Conservation (phyloP, 2,888 invertebrate genomes). For the Drosophila ustulata region DNA sequence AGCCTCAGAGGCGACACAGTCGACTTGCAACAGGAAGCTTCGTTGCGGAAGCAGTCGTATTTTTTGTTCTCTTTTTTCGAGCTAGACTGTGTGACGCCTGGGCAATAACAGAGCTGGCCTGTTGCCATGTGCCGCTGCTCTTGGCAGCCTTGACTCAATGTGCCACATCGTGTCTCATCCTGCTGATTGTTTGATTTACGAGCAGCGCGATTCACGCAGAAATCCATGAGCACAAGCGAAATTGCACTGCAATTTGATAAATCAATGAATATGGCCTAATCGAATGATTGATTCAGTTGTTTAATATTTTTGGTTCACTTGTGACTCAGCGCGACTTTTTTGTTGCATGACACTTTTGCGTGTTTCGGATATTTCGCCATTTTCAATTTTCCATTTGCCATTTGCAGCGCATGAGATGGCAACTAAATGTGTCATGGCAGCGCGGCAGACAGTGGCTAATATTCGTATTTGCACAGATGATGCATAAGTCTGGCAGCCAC, state of each 20-base stretch:
- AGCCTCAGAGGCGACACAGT: slow-evolving; percentile 36
- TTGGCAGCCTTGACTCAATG: slow-evolving; percentile 1
- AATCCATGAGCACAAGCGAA: slow-evolving; percentile 61
- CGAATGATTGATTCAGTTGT: slow-evolving; percentile 25
- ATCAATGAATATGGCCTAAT: not conserved
- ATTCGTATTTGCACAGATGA: slow-evolving; percentile 39
- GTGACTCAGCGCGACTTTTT: slow-evolving; percentile 22
- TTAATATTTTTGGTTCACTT: not conserved
- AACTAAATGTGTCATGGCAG: slow-evolving; percentile 70
- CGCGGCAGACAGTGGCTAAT: slow-evolving; percentile 34
- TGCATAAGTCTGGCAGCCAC: slow-evolving; percentile 37
- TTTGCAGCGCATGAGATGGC: slow-evolving; percentile 64
- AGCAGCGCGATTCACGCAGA: slow-evolving; percentile 35
- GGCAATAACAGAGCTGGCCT: slow-evolving; percentile 48
- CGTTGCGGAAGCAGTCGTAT: slow-evolving; percentile 19
- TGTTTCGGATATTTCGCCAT: slow-evolving; percentile 25
- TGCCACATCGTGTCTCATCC: not conserved
- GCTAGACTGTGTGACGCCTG: slow-evolving; percentile 58
- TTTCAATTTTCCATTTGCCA: slow-evolving; percentile 43
- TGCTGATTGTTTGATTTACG: slow-evolving; percentile 59
- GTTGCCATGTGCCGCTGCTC: slow-evolving; percentile 50
- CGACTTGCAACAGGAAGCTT: slow-evolving; percentile 24
- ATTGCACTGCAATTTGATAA: slow-evolving; percentile 16
- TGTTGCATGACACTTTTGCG: slow-evolving; percentile 26
- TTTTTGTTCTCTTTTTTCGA: slow-evolving; percentile 9